Evolutionary conservation across 64 coral and sea anemone genomes (phyloP).

Genomic region (Porites australiensis): DNA sequence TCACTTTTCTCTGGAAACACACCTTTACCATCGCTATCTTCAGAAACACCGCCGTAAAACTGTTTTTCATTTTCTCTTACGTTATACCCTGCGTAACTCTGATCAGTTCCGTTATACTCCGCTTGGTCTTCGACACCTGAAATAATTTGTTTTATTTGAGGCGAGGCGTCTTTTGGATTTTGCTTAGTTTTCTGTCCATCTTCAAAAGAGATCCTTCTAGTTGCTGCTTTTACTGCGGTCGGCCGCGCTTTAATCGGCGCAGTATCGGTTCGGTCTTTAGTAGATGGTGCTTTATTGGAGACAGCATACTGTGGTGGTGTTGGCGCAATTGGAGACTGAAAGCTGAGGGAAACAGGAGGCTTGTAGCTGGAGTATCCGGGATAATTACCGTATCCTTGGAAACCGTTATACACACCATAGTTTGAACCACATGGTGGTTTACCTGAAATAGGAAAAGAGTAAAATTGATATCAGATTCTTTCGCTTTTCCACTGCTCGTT

Average conservation of each 20-base stretch:
- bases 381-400: slow-evolving; percentile 16
- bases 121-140: background rate
- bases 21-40: background rate
- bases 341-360: background rate
- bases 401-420: background rate
- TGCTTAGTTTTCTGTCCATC: background rate
- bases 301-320: background rate
- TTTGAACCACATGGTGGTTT: slow-evolving; percentile 34
- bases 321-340: background rate
- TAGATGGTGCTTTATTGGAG: background rate
- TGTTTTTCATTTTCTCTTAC: background rate
- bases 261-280: background rate
- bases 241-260: background rate
- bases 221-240: slow-evolving; percentile 16
- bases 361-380: slow-evolving; percentile 31
- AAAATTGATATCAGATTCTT: background rate
- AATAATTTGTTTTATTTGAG: background rate
- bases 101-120: slow-evolving; percentile 1
- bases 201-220: slow-evolving; percentile 4
- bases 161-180: background rate
- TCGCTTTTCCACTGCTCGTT: too few species aligned
- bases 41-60: background rate
- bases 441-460: background rate
- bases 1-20: background rate
- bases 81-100: slow-evolving; percentile 5